Evolutionary conservation across 2,888 invertebrate genomes (phyloP).

Genomic region (Limnephilus auricula): DNA sequence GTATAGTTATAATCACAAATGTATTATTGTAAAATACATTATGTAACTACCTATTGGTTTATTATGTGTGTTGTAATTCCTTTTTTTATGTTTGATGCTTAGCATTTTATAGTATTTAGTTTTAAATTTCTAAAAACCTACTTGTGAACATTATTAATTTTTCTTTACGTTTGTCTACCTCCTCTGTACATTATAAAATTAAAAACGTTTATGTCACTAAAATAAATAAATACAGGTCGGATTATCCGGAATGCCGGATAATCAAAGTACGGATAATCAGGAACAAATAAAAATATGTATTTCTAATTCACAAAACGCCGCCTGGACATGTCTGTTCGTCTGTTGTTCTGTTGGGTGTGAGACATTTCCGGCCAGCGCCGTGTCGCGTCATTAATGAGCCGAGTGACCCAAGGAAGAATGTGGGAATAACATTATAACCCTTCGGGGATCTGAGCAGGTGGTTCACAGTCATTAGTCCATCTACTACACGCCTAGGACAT

Average conservation of each 20-base stretch:
- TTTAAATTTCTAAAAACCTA: no score
- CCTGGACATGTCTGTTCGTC: not conserved
- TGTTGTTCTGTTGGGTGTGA: not conserved
- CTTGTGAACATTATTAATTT: no score
- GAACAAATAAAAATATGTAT: not conserved
- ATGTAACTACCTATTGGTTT: no score
- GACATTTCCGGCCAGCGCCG: not conserved
- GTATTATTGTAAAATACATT: no score
- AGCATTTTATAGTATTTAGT: no score
- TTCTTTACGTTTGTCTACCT: no score
- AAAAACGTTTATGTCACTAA: no score
- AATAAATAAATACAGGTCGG: no score
- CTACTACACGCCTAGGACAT: not conserved
- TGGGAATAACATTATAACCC: not conserved
- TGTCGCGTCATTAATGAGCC: slow-evolving; percentile 8
- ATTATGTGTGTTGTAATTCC: no score
- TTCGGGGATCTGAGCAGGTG: not conserved
- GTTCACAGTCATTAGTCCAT: not conserved
- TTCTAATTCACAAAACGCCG: not conserved
- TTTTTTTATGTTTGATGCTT: no score
- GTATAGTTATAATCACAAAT: no score
- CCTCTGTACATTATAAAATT: no score
- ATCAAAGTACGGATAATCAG: not conserved
- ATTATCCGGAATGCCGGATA: not conserved
- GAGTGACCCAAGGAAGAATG: slow-evolving; percentile 13